Evolutionary conservation across 2,797 vertebrate genomes (phyloP).

Genomic region (Propithecus deckenii): DNA sequence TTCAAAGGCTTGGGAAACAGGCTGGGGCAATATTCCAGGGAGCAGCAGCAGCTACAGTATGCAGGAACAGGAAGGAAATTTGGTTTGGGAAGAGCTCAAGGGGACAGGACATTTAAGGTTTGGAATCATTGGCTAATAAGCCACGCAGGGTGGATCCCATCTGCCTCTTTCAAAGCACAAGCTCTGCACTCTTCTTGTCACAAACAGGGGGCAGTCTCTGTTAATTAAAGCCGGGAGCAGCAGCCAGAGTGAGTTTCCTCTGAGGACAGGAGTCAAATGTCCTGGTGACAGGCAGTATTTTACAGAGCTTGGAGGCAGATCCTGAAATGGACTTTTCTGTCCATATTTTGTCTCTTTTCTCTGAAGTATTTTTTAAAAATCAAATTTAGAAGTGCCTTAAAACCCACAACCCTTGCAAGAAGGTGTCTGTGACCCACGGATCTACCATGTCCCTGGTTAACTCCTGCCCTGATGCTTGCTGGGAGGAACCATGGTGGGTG

Average conservation of each 20-base stretch:
- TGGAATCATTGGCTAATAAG: neutral
- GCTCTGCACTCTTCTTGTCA: slow-evolving; percentile 47
- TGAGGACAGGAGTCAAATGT: neutral
- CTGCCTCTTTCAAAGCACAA: neutral
- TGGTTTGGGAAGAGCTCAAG: neutral
- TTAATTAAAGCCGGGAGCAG: slow-evolving; percentile 70
- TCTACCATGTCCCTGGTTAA: neutral
- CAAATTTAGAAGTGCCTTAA: neutral
- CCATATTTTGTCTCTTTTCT: neutral
- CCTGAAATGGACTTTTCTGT: slow-evolving; percentile 3
- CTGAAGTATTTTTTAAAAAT: neutral
- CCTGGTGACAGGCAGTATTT: slow-evolving; percentile 23
- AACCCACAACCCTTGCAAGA: neutral
- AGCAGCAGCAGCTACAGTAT: neutral
- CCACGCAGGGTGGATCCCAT: neutral
- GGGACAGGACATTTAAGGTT: neutral
- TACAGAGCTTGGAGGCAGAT: neutral
- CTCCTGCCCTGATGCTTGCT: neutral
- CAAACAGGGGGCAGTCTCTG: slow-evolving; percentile 78
- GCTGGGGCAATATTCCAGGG: neutral
- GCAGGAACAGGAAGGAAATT: neutral
- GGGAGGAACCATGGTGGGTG: neutral
- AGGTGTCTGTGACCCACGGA: neutral
- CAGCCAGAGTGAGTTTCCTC: neutral
- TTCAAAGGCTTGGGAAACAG: slow-evolving; percentile 19